Conservation (phyloP, 1,140 invertebrate genomes). For the Drosophila lowei region DNA sequence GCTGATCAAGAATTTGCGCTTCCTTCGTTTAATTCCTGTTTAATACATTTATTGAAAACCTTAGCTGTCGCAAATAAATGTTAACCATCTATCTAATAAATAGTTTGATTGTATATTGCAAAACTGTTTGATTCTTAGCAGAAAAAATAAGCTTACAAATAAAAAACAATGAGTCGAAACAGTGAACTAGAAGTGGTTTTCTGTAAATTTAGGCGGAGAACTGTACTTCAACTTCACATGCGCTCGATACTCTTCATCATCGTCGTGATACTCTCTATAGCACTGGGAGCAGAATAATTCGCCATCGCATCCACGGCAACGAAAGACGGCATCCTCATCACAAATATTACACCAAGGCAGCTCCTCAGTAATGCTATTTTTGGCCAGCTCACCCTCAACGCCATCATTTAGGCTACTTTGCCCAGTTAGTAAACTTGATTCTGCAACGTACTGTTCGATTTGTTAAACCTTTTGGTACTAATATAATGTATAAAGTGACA, state of each 20-base stretch:
- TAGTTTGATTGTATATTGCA: too few species aligned
- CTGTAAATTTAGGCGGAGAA: slow-evolving; percentile 72
- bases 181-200: slow-evolving; percentile 67
- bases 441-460: slow-evolving; percentile 62
- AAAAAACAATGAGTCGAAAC: slow-evolving; percentile 21
- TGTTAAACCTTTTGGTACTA: too few species aligned
- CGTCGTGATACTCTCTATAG: slow-evolving; percentile 85
- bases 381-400: slow-evolving; percentile 18
- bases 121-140: too few species aligned
- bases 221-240: slow-evolving; percentile 69
- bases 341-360: slow-evolving; percentile 91
- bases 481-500: too few species aligned
- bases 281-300: slow-evolving; percentile 89
- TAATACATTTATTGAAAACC: too few species aligned
- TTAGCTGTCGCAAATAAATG: too few species aligned
- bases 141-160: slow-evolving; percentile 1
- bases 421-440: slow-evolving; percentile 58
- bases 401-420: slow-evolving; percentile 65
- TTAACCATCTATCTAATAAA: too few species aligned
- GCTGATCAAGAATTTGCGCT: too few species aligned
- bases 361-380: slow-evolving; percentile 83
- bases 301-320: slow-evolving; percentile 88
- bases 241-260: slow-evolving; percentile 76
- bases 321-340: slow-evolving; percentile 88
- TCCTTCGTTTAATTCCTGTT: too few species aligned